Base-by-base conservation (phyloP, 2,888 invertebrate genomes). In the Cerceris rybyensis region DNA sequence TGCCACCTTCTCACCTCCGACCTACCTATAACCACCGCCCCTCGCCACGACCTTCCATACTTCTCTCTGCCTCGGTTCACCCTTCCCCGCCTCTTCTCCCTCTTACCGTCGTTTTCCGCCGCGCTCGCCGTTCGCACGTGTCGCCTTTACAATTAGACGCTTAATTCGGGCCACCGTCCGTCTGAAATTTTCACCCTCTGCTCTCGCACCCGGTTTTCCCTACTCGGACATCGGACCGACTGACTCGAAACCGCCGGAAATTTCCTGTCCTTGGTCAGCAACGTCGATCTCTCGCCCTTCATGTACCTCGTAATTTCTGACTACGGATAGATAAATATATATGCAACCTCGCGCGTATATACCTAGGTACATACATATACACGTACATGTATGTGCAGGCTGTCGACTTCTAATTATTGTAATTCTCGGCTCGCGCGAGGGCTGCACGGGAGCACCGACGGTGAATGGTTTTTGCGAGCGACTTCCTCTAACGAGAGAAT, bases 81-180 rank as follows among this genome's bases (percentile, higher is more conserved):
- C 65, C 77, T 76, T 49, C 57, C 61, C 60, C 46, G 61, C 70
- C 64, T 68, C 71, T 81, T 70, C 66, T 49, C 74, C 75, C 70
- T 66, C 66, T 70, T 59, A 69, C 52, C 75, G 17, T 66, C 61
- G 71, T 55, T 68, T 70, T 81, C 63, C 70, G 65, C 77, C 80
- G 59, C 67, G 64, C 81, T 60, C 57, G 67, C 59, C 82, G 69
- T 75, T 73, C 75, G 86, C 87, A 85, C 87, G 86, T 87, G 88
- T 88, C 88, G 87, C 86, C 84, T 85, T 86, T 83, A 87, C 90
- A 89, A 89, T 89, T 89, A 88, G 85, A 89, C 86, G 84, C 84
- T 87, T 87, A 80, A 83, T 84, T 86, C 81, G 74, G 81, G 73
- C 78, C 78, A 81, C 80, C 79, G 70, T 71, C 78, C 76, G 73